phyloP scores from a whole-genome alignment of 1,140 invertebrate genomes.

The Acyrthosiphon pisum region DNA sequence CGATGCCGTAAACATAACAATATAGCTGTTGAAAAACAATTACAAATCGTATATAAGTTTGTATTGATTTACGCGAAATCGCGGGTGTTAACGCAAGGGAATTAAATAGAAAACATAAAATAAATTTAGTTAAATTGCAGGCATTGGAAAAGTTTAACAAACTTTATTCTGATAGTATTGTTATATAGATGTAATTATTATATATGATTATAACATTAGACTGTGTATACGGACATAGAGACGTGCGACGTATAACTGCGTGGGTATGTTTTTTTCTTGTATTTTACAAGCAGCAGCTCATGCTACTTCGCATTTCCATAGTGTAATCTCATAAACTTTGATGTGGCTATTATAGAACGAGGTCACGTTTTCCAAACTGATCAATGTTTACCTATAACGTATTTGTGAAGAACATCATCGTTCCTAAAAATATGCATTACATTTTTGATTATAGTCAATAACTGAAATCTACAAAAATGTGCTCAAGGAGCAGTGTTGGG shows the following conservation, averaged over 20 bases:
- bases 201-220: slow-evolving; percentile 10
- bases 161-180: background rate
- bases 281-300: background rate
- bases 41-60: background rate
- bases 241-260: background rate
- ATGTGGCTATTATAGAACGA: background rate
- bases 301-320: background rate
- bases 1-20: background rate
- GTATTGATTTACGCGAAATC: background rate
- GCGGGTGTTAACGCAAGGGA: background rate
- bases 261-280: background rate
- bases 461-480: background rate
- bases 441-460: background rate
- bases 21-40: background rate
- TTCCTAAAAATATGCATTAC: background rate
- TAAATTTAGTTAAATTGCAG: slow-evolving; percentile 11
- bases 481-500: background rate
- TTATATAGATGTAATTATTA: slow-evolving; percentile 8
- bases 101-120: background rate
- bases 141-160: background rate
- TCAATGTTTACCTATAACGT: background rate
- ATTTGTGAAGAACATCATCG: background rate
- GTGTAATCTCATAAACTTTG: background rate
- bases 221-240: background rate
- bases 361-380: background rate